Conservation (phyloP, 2,113 vertebrate species). For the Platichthys flesus region DNA sequence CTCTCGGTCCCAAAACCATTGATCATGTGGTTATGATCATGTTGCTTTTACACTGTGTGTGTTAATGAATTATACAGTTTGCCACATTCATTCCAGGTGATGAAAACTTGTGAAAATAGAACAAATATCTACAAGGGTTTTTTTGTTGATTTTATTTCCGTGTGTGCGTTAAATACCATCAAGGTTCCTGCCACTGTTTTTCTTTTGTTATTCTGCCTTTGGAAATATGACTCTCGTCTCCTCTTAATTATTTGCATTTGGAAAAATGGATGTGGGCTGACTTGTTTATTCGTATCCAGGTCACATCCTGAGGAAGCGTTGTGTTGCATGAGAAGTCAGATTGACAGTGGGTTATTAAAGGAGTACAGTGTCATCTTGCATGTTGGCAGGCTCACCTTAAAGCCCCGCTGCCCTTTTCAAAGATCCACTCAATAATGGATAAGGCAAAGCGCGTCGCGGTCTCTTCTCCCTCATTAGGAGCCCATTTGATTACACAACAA, state of each 20-base stretch:
- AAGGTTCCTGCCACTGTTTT: not conserved
- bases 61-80: conserved; percentile 39
- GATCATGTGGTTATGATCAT: conserved; percentile 43
- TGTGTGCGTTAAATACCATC: not conserved
- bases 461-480: conserved; percentile 69
- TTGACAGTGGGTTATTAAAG: conserved; percentile 51
- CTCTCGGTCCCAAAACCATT: conserved; percentile 41
- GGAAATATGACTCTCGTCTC: not conserved
- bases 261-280: conserved; percentile 1
- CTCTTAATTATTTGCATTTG: conserved; percentile 34
- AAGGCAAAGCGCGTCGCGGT: conserved; percentile 44
- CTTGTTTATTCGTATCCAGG: conserved; percentile 33
- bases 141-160: not conserved
- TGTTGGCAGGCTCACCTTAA: conserved; percentile 55
- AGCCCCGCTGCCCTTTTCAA: conserved; percentile 57
- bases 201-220: not conserved
- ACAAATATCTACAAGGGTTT: not conserved
- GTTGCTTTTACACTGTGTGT: conserved; percentile 20
- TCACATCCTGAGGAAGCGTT: conserved; percentile 39
- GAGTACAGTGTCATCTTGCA: conserved; percentile 59
- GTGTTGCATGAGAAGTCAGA: conserved; percentile 35
- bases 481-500: conserved; percentile 56
- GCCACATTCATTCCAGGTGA: not conserved
- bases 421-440: conserved; percentile 67
- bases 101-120: conserved; percentile 19